Evolutionary conservation across 2,797 vertebrate species (phyloP), one percentile per base, ranked within the genome.

Genomic region (Lycodopsis pacificus): DNA sequence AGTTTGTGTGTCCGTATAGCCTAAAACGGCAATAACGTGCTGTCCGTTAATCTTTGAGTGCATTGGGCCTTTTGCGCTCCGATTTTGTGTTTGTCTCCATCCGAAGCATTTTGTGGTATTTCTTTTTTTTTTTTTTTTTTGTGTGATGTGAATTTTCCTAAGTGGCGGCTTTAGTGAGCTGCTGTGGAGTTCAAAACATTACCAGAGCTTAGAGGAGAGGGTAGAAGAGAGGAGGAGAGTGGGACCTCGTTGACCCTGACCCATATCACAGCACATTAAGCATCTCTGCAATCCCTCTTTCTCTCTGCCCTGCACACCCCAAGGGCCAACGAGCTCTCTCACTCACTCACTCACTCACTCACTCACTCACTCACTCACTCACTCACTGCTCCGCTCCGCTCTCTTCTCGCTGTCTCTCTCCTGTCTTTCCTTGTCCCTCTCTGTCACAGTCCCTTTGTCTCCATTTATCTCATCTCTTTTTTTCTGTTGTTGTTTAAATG

Each of bases 221-320:
- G 25, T 76, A 30, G 73, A 82, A 27, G 40, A 75, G 71, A 68
- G 54, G 67, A 65, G 61, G 73, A 56, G 69, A 71, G 70, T 19
- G 57, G 69, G 79, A 81, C 65, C 32, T 80, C 20, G 75, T 71
- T 90, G 69, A 68, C 84, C 82, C 71, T 88, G 89, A 91, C 88
- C 90, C 86, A 87, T 71, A 89, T 89, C 79, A 66, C 68, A 81
- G 61, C 80, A 85, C 82, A 88, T 90, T 83, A 88, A 84, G 79
- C 81, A 87, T 88, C 25, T 79, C 76, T 62, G 70, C 71, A 44
- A 32, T 86, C 71, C 70, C 80, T 77, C 66, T 5, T 63, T 73
- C 53, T 70, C 44, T 65, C 67, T 59, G 53, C 54, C 76, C 68
- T 66, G 17, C 57, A 71, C 78, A 72, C 82, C 51, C 77, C 77